Base-by-base conservation (phyloP, 64 coral and sea anemone genomes). In the Stichodactyla mertensii region DNA sequence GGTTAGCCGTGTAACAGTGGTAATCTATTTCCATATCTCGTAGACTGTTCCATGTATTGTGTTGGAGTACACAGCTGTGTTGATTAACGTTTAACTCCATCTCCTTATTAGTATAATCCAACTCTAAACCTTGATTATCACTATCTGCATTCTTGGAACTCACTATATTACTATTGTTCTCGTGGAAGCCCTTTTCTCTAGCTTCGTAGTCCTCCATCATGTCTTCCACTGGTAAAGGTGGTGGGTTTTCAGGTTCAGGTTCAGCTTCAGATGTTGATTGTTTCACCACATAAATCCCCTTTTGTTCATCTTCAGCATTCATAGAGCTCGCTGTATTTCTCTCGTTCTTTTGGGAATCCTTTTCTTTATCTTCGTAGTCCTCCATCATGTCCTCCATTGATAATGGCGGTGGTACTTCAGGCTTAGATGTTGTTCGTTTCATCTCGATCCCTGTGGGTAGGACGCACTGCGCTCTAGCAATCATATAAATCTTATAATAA, bases 401-500 rank as follows among this genome's bases (percentile, higher is more conserved):
- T n/a, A 18, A n/a, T 74, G 20, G 69, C 11, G 69, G 27, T 7
- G 24, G 69, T 2, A 74, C 27, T 11, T 74, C 69, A 6, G 24
- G 24, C 24, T 74, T 11, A 74, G 24, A 31, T 28, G 10, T 13
- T 10, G 13, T 31, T 31, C 10, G 69, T 74, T 22, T 66, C 24
- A 23, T 10, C 10, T 74, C 24, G 10, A 74, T n/a, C 4, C 69
- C 69, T 1, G 69, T 28, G 6, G n/a, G 69, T 26, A 74, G 24
- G 24, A 74, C 22, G 60, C 61, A 61, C 16, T 91, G 74, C 1
- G 45, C 74, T 24, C 86, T 79, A 20, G 94, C 94, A 24, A 96
- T 96, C 4, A 70, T 70, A 67, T 90, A 96, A 45, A 96, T 96
- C 78, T 96, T 96, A 20, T 92, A 24, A 20, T 96, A 96, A 9